These are phyloP conservation scores for Accipiter cooperii DNA, from an alignment of 2,113 vertebrate species.

Conservation along the genomic window DNA sequence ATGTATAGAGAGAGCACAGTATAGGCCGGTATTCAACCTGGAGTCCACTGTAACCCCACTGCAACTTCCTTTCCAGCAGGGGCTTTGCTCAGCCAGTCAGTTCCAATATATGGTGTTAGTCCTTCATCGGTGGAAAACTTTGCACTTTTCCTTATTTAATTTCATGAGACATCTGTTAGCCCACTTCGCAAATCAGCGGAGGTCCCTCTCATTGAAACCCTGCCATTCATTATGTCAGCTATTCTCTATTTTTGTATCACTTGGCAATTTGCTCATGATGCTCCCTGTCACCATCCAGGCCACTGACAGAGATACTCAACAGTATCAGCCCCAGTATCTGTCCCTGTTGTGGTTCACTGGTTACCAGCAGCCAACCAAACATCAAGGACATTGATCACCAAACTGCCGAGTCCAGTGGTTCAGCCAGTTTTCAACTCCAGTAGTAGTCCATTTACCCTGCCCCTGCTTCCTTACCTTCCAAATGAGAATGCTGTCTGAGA, in stretches of 20 bases:
- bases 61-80: not conserved
- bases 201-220: not conserved
- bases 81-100: not conserved
- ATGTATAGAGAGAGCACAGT: not conserved
- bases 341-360: not conserved
- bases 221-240: not conserved
- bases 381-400: not conserved
- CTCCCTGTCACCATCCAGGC: not conserved
- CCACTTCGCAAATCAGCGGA: not conserved
- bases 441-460: not conserved
- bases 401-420: not conserved
- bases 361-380: not conserved
- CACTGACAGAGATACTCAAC: not conserved
- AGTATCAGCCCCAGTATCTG: not conserved
- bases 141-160: not conserved
- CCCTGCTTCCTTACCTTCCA: not conserved
- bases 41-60: not conserved
- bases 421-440: not conserved
- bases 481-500: not conserved
- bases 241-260: not conserved
- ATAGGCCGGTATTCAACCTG: not conserved
- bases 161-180: not conserved
- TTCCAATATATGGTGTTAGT: not conserved
- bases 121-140: not conserved
- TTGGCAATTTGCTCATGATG: not conserved